These are phyloP conservation scores for Diglossa brunneiventris DNA, from an alignment of 2,113 vertebrate genomes.

Conservation along the genomic window DNA sequence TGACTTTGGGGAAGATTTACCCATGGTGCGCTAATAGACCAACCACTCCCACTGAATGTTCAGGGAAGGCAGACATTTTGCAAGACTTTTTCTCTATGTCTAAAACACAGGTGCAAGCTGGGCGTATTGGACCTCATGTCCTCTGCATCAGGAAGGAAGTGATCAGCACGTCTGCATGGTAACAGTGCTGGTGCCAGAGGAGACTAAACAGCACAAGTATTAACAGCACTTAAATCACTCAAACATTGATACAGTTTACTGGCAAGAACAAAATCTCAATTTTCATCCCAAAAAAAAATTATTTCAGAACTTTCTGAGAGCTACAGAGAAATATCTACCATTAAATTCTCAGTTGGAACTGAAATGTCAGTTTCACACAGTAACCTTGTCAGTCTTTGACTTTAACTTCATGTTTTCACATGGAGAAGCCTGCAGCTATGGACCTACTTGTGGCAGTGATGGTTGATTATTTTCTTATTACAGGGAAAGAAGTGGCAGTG, in stretches of 20 bases:
- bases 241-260: neutral
- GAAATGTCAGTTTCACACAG: neutral
- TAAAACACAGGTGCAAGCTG: neutral
- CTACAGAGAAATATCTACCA: neutral
- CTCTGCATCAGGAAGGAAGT: neutral
- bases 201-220: neutral
- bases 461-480: neutral
- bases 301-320: neutral
- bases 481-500: neutral
- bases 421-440: neutral
- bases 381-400: neutral
- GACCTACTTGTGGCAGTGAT: neutral
- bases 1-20: neutral
- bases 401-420: neutral
- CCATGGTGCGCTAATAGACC: neutral
- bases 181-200: neutral
- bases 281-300: neutral
- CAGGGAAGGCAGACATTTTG: neutral
- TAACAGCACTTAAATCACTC: neutral
- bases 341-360: neutral
- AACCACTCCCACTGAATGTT: neutral
- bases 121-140: neutral
- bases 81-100: neutral
- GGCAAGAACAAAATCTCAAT: neutral
- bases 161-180: neutral